A percentile compares a stretch with the other conserved stretches of the same genome.
phyloP scores from a whole-genome alignment of 2,888 invertebrate species.

The Lepeophtheirus nordmannii region DNA sequence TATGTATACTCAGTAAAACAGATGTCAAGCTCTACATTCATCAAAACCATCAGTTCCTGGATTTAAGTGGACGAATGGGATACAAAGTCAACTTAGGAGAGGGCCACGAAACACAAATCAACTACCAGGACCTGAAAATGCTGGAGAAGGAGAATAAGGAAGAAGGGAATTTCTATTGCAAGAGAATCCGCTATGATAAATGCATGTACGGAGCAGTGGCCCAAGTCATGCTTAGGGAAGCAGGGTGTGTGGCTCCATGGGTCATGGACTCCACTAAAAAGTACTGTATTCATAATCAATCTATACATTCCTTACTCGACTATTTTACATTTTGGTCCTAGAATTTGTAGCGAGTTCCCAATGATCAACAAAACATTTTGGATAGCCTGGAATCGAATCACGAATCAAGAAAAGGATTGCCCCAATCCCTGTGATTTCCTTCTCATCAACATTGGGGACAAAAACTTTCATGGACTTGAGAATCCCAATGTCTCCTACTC shows the following conservation, averaged over 20 bases:
- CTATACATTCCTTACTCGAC: background rate
- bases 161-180: background rate
- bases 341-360: background rate
- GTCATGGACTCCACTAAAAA: background rate
- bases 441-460: slow-evolving; percentile 2
- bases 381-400: slow-evolving; percentile 22
- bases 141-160: background rate
- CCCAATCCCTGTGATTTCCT: slow-evolving; percentile 11
- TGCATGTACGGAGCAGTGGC: slow-evolving; percentile 17
- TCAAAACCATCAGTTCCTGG: slow-evolving; percentile 15
- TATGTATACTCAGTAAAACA: background rate
- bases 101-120: background rate
- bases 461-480: background rate
- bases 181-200: background rate
- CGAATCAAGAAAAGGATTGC: slow-evolving; percentile 19
- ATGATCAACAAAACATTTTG: slow-evolving; percentile 12
- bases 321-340: background rate
- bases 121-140: slow-evolving; percentile 7
- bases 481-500: background rate
- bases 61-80: slow-evolving; percentile 19
- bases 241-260: slow-evolving; percentile 13
- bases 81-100: slow-evolving; percentile 4
- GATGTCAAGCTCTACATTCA: slow-evolving; percentile 18
- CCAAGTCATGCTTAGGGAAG: background rate
- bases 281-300: background rate